Conservation (phyloP, 2,888 invertebrate species). For the Nematopogon swammerdamellus region DNA sequence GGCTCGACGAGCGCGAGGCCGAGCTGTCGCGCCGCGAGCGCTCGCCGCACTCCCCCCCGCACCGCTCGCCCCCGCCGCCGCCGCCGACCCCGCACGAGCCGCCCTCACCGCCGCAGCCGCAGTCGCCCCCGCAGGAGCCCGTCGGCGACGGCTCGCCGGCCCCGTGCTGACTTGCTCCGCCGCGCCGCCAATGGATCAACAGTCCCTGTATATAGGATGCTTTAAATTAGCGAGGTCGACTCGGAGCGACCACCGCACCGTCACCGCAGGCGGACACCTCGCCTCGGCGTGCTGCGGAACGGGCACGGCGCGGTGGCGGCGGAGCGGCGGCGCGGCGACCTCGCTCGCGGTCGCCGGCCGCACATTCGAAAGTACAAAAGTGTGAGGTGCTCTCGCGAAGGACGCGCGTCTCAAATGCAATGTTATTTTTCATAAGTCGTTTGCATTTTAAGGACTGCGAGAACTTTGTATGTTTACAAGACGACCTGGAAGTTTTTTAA, state of each 20-base stretch:
- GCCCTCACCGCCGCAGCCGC: not conserved
- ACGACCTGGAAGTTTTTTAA: slow-evolving; percentile 11
- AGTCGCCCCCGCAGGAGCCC: not conserved
- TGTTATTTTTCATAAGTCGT: slow-evolving; percentile 1
- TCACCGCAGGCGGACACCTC: too few species aligned
- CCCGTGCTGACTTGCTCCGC: not conserved
- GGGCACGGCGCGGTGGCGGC: too few species aligned
- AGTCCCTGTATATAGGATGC: not conserved
- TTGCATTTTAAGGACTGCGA: not conserved
- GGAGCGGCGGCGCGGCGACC: too few species aligned
- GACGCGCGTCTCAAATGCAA: slow-evolving; percentile 11
- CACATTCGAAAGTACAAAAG: not conserved
- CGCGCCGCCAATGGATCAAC: not conserved
- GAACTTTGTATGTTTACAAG: slow-evolving; percentile 4
- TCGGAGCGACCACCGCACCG: too few species aligned
- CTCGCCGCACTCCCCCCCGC: slow-evolving; percentile 12
- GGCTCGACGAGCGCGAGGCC: slow-evolving; percentile 31
- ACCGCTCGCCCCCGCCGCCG: slow-evolving; percentile 8
- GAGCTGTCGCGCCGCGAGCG: slow-evolving; percentile 24
- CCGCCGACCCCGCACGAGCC: not conserved
- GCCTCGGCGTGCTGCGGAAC: too few species aligned
- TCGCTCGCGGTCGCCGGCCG: not conserved
- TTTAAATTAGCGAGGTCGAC: too few species aligned
- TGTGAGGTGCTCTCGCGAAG: not conserved
- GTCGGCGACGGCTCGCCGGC: not conserved